Evolutionary conservation across 2,888 invertebrate genomes (phyloP).

Genomic region (Thereva nobilitata): DNA sequence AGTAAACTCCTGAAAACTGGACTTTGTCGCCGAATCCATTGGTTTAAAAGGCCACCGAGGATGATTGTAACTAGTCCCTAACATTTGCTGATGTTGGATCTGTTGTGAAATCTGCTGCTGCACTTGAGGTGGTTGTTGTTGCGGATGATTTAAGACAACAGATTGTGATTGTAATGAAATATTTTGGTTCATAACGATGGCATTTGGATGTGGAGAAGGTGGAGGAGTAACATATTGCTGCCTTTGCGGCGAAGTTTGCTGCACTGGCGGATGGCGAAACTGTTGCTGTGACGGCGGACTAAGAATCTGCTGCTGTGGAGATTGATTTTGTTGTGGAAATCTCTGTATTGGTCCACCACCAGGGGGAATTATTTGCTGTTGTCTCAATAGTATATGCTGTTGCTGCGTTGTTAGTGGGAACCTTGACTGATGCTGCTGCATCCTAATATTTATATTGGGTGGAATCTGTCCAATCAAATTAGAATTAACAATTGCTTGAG

Average conservation of each 20-base stretch:
- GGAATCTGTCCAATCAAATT: slow-evolving; percentile 27
- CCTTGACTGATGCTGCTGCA: slow-evolving; percentile 46
- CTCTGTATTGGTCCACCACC: slow-evolving; percentile 40
- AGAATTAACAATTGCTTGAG: background rate
- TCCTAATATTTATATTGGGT: slow-evolving; percentile 49
- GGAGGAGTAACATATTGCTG: slow-evolving; percentile 35
- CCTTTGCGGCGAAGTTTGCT: slow-evolving; percentile 13
- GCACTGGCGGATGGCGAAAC: slow-evolving; percentile 21
- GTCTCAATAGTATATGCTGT: slow-evolving; percentile 35
- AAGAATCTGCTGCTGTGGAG: slow-evolving; percentile 31
- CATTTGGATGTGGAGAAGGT: slow-evolving; percentile 46
- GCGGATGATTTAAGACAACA: slow-evolving; percentile 44
- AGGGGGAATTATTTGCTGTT: slow-evolving; percentile 42
- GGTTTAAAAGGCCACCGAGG: slow-evolving; percentile 60
- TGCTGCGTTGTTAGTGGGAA: background rate
- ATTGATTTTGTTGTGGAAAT: slow-evolving; percentile 47
- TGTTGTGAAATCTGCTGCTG: slow-evolving; percentile 38
- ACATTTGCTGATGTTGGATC: slow-evolving; percentile 7
- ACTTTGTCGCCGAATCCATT: slow-evolving; percentile 68
- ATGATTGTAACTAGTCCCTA: slow-evolving; percentile 38
- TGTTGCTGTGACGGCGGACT: slow-evolving; percentile 36
- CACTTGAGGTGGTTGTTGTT: slow-evolving; percentile 43
- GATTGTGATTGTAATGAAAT: slow-evolving; percentile 1
- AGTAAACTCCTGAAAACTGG: slow-evolving; percentile 68
- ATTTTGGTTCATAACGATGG: slow-evolving; percentile 11